Base-by-base conservation (phyloP, 2,888 invertebrate genomes). In the Nymphalis c-album region DNA sequence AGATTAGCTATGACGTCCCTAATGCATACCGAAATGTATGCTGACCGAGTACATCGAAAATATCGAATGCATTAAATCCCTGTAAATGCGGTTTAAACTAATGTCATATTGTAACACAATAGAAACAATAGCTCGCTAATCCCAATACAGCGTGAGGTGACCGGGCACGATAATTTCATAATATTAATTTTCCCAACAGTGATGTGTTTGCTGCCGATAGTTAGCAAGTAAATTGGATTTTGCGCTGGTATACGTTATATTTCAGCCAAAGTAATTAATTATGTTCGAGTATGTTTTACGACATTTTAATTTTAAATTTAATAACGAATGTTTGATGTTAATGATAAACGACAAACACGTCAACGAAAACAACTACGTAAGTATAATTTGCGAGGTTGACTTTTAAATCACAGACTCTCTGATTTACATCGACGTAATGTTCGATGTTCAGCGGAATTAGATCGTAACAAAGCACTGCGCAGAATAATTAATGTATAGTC, bases 191-290 rank as follows among this genome's bases (percentile, higher is more conserved):
- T 75, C 81, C 81, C 82, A 85, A 83, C 82, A 80, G 76, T 80
- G 75, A 81, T 78, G 82, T 86, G 85, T 87, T 86, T 85, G 82
- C 78, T 78, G 73, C 78, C 78, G 86, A 87, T 75, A 75, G 75
- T 78, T 86, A 85, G 78, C 82, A 80, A 79, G 79, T 82, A 85
- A 88, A 89, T 88, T 89, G 84, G 82, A 87, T 86, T 88, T 85
- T 82, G 84, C 84, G 85, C 84, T 13, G 40, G 78, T 83, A 83
- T 87, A 83, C 84, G 79, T 85, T 83, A 85, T 83, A 87, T 87
- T 87, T 83, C 80, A 81, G 79, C 81, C 79, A 77, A 75, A 81
- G 82, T 83, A 83, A 86, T 86, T 87, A 87, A 87, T 86, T 83
- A 83, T 80, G 80, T 79, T 81, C 75, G 72, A 72, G 74, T 73